phyloP scores from a whole-genome alignment of 2,888 invertebrate genomes.

The Alloplasta piceator region DNA sequence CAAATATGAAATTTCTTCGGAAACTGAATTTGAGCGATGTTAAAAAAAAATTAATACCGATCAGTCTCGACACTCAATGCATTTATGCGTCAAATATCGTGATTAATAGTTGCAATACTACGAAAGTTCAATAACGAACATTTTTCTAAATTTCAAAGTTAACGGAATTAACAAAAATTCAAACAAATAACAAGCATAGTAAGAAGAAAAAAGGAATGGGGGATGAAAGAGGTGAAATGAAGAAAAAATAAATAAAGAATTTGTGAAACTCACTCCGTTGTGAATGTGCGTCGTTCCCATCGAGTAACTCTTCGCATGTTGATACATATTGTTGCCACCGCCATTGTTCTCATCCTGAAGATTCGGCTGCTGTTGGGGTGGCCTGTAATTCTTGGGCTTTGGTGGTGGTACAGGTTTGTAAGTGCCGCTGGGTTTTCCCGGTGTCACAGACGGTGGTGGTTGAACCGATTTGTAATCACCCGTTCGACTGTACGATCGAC shows the following conservation, averaged over 20 bases:
- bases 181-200: not conserved
- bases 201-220: not conserved
- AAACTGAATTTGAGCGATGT: too few species aligned
- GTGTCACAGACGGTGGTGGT: slow-evolving; percentile 77
- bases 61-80: too few species aligned
- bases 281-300: slow-evolving; percentile 84
- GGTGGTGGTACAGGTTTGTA: slow-evolving; percentile 97
- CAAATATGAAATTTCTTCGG: too few species aligned
- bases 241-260: not conserved
- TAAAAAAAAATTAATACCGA: too few species aligned
- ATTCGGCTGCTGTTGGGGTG: slow-evolving; percentile 85
- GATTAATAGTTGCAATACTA: too few species aligned
- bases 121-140: too few species aligned
- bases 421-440: slow-evolving; percentile 80
- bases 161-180: too few species aligned
- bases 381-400: slow-evolving; percentile 96
- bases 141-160: too few species aligned
- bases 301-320: slow-evolving; percentile 84
- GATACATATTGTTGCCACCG: slow-evolving; percentile 80
- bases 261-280: slow-evolving; percentile 83
- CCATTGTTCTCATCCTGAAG: slow-evolving; percentile 78
- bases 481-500: slow-evolving; percentile 74
- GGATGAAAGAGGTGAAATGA: not conserved
- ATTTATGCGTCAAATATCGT: too few species aligned
- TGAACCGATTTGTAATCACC: slow-evolving; percentile 82